A percentile compares a stretch with the other conserved stretches of the same genome.
These are phyloP conservation scores for Vulpes vulpes DNA, from an alignment of 2,113 vertebrate species.

Conservation along the genomic window DNA sequence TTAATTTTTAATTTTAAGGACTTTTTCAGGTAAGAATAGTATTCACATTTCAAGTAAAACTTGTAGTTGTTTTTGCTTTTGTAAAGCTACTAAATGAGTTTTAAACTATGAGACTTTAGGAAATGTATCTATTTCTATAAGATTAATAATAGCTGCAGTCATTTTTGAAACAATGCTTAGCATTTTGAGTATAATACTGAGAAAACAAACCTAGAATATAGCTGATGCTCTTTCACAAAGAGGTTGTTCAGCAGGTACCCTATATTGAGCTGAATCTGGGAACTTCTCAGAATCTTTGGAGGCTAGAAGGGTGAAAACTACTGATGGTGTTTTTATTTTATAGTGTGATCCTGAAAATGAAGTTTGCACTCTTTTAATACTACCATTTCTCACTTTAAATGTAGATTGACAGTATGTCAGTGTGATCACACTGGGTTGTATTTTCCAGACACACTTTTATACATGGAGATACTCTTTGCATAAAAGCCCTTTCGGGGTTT, in stretches of 20 bases:
- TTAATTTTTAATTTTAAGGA: conserved; percentile 28
- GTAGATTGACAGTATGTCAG: neutral
- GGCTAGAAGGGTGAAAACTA: neutral
- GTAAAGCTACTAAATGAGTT: conserved; percentile 39
- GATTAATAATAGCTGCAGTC: neutral
- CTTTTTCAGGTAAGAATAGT: neutral
- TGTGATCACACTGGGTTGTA: conserved; percentile 11
- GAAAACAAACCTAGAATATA: conserved; percentile 21
- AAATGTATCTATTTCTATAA: neutral
- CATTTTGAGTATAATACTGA: neutral
- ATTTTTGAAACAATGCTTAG: conserved; percentile 37
- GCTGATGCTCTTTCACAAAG: neutral
- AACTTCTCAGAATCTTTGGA: conserved; percentile 16
- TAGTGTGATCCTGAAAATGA: neutral
- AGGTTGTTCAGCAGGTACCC: neutral
- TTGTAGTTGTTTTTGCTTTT: conserved; percentile 13
- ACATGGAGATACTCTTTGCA: conserved; percentile 52
- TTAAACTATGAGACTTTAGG: conserved; percentile 12
- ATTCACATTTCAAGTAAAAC: conserved; percentile 50
- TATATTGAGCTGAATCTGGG: neutral
- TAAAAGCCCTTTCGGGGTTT: conserved; percentile 33
- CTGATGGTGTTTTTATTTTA: neutral
- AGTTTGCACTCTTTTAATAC: neutral
- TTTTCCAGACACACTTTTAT: conserved; percentile 33
- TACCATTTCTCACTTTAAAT: neutral